Evolutionary conservation across 2,888 invertebrate genomes (phyloP).

Genomic region (Microplitis deprimator): DNA sequence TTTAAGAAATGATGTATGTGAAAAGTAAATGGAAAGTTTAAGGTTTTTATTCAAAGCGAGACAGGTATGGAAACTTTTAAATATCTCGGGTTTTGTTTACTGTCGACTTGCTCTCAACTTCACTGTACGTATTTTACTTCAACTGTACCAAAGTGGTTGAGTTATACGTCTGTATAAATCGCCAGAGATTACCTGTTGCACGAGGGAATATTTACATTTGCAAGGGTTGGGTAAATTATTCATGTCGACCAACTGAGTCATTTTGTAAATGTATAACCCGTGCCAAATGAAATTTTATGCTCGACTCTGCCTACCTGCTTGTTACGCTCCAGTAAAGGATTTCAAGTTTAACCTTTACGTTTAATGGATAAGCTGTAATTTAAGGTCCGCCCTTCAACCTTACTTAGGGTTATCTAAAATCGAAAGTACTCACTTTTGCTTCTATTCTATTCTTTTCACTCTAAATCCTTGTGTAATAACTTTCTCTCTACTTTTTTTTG

Average conservation of each 20-base stretch:
- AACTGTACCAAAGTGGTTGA: background rate
- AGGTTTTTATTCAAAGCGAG: background rate
- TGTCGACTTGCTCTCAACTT: background rate
- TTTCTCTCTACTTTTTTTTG: background rate
- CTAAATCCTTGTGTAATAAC: background rate
- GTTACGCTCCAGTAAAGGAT: constrained; percentile 1
- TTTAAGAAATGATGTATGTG: too few species aligned
- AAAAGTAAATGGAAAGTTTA: background rate
- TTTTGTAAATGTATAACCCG: constrained; percentile 24
- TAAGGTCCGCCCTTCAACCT: background rate
- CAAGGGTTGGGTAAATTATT: constrained; percentile 17
- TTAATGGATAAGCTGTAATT: background rate
- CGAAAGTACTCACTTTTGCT: background rate
- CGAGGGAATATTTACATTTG: constrained; percentile 42
- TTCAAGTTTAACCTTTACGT: background rate
- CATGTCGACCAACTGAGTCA: constrained; percentile 17
- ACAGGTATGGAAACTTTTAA: constrained; percentile 10
- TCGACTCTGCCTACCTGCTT: background rate
- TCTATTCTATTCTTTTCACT: background rate
- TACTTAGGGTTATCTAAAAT: background rate
- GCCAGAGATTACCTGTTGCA: constrained; percentile 50
- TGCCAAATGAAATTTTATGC: background rate
- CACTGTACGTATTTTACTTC: background rate
- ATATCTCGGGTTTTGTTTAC: background rate
- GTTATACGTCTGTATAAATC: constrained; percentile 2